A percentile compares a stretch with the other conserved stretches of the same genome.
Conservation (phyloP, 2,797 vertebrate species). For the Tapera naevia region DNA sequence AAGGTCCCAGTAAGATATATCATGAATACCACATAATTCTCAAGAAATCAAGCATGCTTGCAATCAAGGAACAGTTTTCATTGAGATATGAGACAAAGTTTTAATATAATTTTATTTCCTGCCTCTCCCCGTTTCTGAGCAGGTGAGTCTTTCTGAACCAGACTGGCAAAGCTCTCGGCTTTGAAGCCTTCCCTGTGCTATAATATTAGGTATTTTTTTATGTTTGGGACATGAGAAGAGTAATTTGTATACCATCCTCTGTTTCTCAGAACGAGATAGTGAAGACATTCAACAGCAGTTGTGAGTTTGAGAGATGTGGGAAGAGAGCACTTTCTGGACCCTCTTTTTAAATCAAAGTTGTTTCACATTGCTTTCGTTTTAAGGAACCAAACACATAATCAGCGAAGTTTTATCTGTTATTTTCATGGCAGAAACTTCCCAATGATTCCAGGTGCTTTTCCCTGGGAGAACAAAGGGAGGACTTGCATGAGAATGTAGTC, state of each 20-base stretch:
- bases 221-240: not conserved
- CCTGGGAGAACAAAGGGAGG: not conserved
- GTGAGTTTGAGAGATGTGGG: not conserved
- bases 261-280: not conserved
- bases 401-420: not conserved
- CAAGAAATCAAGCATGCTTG: not conserved
- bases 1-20: not conserved
- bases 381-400: not conserved
- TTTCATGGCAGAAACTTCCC: conserved; percentile 9
- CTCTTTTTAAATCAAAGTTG: not conserved
- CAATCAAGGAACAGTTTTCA: not conserved
- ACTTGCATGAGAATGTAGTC: not conserved
- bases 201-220: not conserved
- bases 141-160: not conserved
- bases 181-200: not conserved
- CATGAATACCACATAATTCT: not conserved
- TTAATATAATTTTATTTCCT: not conserved
- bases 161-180: not conserved
- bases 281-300: not conserved
- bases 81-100: not conserved
- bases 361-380: not conserved
- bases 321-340: not conserved
- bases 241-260: not conserved
- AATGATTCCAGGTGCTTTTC: not conserved
- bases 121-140: not conserved